Conservation (phyloP, 2,113 vertebrate genomes). For the Odontophorus gujanensis region DNA sequence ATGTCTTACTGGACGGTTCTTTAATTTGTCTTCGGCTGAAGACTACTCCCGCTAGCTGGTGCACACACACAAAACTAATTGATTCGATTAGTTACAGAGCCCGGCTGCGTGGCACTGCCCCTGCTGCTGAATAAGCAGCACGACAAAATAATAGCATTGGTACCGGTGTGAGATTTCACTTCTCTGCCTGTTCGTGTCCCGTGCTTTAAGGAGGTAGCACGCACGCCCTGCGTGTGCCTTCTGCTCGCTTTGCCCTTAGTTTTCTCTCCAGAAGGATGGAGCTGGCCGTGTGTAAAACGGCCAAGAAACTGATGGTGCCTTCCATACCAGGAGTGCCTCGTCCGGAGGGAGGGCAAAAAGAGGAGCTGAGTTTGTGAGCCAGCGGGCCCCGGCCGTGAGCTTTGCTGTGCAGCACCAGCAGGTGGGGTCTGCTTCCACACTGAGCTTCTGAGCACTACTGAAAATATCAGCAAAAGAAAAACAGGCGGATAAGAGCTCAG, state of each 20-base stretch:
- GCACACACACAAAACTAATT: background rate
- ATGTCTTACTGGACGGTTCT: background rate
- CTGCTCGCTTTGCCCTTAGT: rapidly evolving
- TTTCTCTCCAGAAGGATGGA: background rate
- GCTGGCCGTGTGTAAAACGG: rapidly evolving
- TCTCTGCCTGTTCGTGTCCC: background rate
- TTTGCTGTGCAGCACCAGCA: background rate
- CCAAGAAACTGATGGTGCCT: background rate
- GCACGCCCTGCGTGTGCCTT: rapidly evolving
- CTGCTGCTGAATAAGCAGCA: background rate
- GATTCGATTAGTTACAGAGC: background rate
- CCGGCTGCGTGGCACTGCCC: background rate
- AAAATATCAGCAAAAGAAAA: background rate
- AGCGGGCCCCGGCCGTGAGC: background rate
- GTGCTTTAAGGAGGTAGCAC: rapidly evolving
- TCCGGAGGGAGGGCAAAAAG: rapidly evolving
- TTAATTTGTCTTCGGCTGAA: conserved; percentile 9
- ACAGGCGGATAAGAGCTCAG: rapidly evolving
- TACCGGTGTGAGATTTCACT: background rate
- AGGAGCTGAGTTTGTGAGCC: background rate
- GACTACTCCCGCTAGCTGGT: background rate
- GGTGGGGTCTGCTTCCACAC: background rate
- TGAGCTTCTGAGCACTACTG: background rate
- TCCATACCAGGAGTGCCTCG: background rate
- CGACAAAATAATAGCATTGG: background rate